phyloP scores from a whole-genome alignment of 1,140 invertebrate species.

The Elymnias hypermnestra region DNA sequence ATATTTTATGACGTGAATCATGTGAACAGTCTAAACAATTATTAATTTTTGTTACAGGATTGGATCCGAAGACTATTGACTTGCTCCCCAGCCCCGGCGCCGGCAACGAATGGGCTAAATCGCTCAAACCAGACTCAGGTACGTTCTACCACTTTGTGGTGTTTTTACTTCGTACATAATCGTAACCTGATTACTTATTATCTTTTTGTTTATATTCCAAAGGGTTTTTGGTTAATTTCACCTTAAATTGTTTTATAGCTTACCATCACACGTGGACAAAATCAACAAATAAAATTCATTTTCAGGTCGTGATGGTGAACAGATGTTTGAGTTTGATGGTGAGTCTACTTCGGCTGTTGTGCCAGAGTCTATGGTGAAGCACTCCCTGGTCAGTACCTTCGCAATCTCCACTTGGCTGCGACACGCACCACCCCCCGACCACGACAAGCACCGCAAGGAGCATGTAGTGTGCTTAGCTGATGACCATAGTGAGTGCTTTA shows the following conservation, averaged over 20 bases:
- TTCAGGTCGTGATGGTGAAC: slow-evolving; percentile 80
- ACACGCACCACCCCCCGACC: slow-evolving; percentile 81
- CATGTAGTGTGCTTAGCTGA: slow-evolving; percentile 97
- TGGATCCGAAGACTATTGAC: slow-evolving; percentile 81
- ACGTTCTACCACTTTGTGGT: too few species aligned
- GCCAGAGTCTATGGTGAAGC: slow-evolving; percentile 84
- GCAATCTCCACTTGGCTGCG: slow-evolving; percentile 96
- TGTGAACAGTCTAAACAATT: too few species aligned
- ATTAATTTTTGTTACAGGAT: not conserved
- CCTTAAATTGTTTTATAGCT: too few species aligned
- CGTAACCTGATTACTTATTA: too few species aligned
- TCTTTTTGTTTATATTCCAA: too few species aligned
- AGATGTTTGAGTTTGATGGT: slow-evolving; percentile 97
- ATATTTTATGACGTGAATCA: too few species aligned
- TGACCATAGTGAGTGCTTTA: slow-evolving; percentile 92
- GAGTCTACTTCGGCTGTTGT: slow-evolving; percentile 90
- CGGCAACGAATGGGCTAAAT: slow-evolving; percentile 90
- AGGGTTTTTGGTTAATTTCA: too few species aligned
- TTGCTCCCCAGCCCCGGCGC: slow-evolving; percentile 90
- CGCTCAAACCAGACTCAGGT: slow-evolving; percentile 93
- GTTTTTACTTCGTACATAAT: too few species aligned
- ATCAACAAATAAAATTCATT: not conserved
- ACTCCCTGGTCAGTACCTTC: slow-evolving; percentile 87
- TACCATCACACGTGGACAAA: too few species aligned
- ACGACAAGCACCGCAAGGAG: slow-evolving; percentile 94